phyloP scores from a whole-genome alignment of 2,888 invertebrate species.

The Pachycephus smyrnensis region DNA sequence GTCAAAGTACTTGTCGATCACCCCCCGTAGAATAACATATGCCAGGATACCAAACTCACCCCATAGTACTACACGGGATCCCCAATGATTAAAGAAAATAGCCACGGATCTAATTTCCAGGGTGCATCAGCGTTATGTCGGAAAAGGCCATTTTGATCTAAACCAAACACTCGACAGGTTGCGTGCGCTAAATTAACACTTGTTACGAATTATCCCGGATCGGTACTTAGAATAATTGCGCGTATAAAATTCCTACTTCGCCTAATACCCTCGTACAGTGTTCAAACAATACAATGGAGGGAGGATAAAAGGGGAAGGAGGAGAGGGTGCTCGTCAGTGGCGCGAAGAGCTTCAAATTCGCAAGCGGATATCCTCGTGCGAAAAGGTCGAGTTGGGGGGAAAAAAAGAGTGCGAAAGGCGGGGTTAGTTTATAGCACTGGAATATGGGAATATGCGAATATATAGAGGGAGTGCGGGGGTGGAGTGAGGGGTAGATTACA shows the following conservation, averaged over 20 bases:
- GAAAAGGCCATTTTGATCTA: constrained; percentile 17
- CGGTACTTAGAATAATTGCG: constrained; percentile 3
- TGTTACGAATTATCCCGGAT: constrained; percentile 20
- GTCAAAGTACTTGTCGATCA: constrained; percentile 1
- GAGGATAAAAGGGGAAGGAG: no score
- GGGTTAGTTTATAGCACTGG: background rate
- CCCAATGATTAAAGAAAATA: constrained; percentile 40
- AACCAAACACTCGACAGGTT: constrained; percentile 59
- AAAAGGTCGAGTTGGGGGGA: background rate
- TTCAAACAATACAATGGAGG: background rate
- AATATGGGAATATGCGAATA: background rate
- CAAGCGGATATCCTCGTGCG: background rate
- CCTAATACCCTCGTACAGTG: background rate
- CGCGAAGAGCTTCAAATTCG: background rate
- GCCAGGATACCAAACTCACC: constrained; percentile 5
- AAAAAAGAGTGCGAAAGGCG: background rate
- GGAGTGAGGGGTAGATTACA: background rate
- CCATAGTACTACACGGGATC: constrained; percentile 19
- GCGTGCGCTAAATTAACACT: constrained; percentile 55
- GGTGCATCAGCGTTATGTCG: background rate
- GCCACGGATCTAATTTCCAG: constrained; percentile 28
- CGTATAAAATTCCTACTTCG: background rate
- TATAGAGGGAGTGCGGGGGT: background rate
- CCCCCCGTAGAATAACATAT: constrained; percentile 40
- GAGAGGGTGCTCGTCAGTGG: background rate